Evolutionary conservation across 2,888 invertebrate species (phyloP), one percentile per base, ranked within the genome.

Genomic region (Cremastinae sp.): DNA sequence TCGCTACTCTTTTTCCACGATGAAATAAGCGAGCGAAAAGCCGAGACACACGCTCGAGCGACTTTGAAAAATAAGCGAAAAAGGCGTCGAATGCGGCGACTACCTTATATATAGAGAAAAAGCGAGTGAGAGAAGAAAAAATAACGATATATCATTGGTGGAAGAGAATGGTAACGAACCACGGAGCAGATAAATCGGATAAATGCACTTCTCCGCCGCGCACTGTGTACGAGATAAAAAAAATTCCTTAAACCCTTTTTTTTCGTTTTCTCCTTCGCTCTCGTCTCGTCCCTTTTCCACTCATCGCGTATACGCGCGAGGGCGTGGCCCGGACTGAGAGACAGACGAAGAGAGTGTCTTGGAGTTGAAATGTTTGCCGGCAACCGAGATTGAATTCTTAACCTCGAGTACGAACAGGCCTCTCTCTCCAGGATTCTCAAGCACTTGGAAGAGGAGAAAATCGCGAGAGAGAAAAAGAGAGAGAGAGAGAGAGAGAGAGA

Each of bases 361-460:
- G 75, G 81, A 82, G 84, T 84, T 86, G 83, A 86, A 85, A 83
- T 82, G 83, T 84, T 83, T 83, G 79, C 82, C 82, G 81, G 79
- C 79, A 80, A 73, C 79, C 80, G 82, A 82, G 84, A 85, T 85
- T 84, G 85, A 86, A 86, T 85, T 85, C 83, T 83, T 82, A 82
- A 84, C 82, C 83, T 80, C 78, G 66, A 72, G 76, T 73, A 76
- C 73, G 73, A 59, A 76, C 75, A 70, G 56, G 56, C 49, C 7
- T 41, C 64, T 59, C 54, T 65, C 70, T 73, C 69, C 34, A 28
- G 65, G 65, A 69, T 76, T 76, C 73, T 73, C 64, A 56, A 76
- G 69, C 69, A 71, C 62, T 76, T 65, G 59, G 45, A 14, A 36
- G 49, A 34, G 28, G 38, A 36, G 53, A 5, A 49, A 45, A n/a